Evolutionary conservation across 2,113 vertebrate species (phyloP).

Genomic region (Bombycilla garrulus): DNA sequence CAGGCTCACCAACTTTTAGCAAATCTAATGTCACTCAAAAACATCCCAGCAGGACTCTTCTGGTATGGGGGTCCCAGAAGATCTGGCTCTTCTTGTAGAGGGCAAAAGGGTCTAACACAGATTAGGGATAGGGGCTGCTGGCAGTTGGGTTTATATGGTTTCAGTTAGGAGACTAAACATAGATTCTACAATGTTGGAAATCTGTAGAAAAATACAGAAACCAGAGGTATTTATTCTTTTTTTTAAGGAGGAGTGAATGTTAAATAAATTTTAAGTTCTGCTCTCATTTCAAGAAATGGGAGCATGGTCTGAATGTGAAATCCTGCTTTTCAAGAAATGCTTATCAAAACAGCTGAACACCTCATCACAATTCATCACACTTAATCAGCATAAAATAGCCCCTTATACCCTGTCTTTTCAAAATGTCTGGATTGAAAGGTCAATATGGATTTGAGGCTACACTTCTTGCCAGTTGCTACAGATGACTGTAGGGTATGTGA

Average conservation of each 20-base stretch:
- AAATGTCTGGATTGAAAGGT: not conserved
- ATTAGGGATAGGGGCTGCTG: not conserved
- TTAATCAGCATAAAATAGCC: not conserved
- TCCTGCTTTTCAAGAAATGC: not conserved
- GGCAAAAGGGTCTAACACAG: not conserved
- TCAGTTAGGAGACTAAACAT: not conserved
- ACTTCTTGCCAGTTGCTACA: not conserved
- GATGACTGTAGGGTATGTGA: not conserved
- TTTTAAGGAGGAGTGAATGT: accelerated
- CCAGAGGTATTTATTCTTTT: not conserved
- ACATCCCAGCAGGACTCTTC: not conserved
- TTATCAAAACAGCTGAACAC: not conserved
- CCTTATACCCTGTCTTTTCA: not conserved
- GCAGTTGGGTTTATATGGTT: not conserved
- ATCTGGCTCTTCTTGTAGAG: not conserved
- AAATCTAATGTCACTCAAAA: not conserved
- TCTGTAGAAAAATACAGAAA: not conserved
- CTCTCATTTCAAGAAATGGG: not conserved
- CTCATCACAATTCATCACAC: not conserved
- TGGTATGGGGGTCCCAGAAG: not conserved
- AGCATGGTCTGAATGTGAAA: not conserved
- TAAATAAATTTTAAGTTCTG: not conserved
- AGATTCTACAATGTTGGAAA: not conserved
- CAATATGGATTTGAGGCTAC: not conserved
- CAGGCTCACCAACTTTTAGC: not conserved